A percentile compares a stretch with the other conserved stretches of the same genome.
These are phyloP conservation scores for Arctocebus calabarensis DNA, from an alignment of 2,797 vertebrate genomes.

Conservation along the genomic window DNA sequence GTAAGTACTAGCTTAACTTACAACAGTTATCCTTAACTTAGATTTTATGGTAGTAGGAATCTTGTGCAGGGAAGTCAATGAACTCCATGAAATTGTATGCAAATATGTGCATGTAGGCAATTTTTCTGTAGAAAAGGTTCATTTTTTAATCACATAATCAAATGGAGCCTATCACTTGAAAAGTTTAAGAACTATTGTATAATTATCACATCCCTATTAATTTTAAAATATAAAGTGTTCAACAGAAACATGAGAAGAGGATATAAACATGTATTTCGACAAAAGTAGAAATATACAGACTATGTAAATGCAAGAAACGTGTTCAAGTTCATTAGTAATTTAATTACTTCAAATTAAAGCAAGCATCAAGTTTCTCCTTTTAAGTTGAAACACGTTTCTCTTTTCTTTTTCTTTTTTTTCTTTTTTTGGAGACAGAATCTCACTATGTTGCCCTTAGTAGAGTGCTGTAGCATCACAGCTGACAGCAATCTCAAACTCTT, in stretches of 20 bases:
- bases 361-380: slow-evolving; percentile 5
- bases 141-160: slow-evolving; percentile 10
- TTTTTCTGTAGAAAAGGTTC: background rate
- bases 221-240: background rate
- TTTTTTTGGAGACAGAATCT: too few relatives aligned
- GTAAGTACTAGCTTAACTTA: background rate
- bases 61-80: background rate
- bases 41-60: background rate
- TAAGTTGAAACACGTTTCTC: too few relatives aligned
- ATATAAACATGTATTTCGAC: slow-evolving; percentile 12
- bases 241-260: background rate
- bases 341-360: background rate
- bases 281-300: slow-evolving; percentile 4
- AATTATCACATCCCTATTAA: background rate
- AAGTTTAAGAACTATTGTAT: slow-evolving; percentile 21
- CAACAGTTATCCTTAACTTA: background rate
- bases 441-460: too few relatives aligned
- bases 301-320: background rate
- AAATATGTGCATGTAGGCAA: background rate
- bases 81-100: background rate
- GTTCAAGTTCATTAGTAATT: slow-evolving; percentile 25
- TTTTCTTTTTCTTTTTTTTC: too few relatives aligned
- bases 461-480: too few relatives aligned
- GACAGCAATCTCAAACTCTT: too few relatives aligned
- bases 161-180: background rate